Percentiles rank a stretch among this genome's conserved stretches.
These are phyloP conservation scores for Spodoptera littoralis DNA, from an alignment of 2,888 invertebrate species.

Conservation along the genomic window DNA sequence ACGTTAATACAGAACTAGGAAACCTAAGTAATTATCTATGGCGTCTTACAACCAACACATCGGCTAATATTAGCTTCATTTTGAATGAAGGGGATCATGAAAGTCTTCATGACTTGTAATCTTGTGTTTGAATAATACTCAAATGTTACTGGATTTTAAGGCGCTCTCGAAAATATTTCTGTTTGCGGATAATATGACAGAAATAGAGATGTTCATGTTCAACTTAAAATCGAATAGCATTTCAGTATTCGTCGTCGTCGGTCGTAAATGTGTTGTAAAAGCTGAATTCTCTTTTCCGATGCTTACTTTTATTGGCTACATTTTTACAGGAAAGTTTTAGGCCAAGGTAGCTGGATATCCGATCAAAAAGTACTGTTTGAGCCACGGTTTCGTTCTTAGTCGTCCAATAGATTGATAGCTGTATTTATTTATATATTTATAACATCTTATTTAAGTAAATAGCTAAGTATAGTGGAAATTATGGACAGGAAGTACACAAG, in stretches of 20 bases:
- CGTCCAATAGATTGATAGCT: constrained; percentile 35
- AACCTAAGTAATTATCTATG: constrained; percentile 64
- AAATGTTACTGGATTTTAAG: constrained; percentile 5
- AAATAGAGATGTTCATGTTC: too few species aligned
- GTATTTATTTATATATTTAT: constrained; percentile 36
- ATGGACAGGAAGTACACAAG: constrained; percentile 58
- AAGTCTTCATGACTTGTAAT: constrained; percentile 12
- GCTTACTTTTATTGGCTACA: too few species aligned
- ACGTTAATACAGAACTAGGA: constrained; percentile 76
- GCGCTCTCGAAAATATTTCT: too few species aligned
- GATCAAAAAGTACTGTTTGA: constrained; percentile 5
- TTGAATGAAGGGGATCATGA: constrained; percentile 38
- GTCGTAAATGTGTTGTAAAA: too few species aligned
- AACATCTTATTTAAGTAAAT: constrained; percentile 59
- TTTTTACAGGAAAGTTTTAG: too few species aligned
- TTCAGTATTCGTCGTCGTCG: too few species aligned
- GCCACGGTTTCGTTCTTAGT: constrained; percentile 27
- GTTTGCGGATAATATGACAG: too few species aligned
- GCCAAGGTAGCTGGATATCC: neutral
- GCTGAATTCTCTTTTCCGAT: too few species aligned
- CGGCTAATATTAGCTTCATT: constrained; percentile 41
- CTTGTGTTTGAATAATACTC: constrained; percentile 17
- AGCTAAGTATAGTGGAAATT: constrained; percentile 67
- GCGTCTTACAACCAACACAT: constrained; percentile 51
- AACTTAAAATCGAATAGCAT: too few species aligned